Base-by-base conservation (phyloP, 2,113 vertebrate species). In the Myotis yumanensis region DNA sequence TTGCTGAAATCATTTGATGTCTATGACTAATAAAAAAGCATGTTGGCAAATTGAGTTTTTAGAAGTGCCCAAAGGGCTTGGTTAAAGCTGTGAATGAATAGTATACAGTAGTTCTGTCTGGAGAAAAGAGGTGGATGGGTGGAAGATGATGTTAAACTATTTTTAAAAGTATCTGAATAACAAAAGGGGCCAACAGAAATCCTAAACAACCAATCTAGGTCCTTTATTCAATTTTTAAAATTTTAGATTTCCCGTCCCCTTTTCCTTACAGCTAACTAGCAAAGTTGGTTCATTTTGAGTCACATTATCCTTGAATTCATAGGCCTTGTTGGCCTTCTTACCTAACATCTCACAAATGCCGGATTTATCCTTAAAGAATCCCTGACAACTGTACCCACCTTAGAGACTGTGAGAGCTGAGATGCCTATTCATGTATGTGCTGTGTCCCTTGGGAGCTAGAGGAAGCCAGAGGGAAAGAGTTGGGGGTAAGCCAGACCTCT, bases 1-100 rank as follows among this genome's bases (percentile, higher is more conserved):
- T 95, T 88, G 59, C 35, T 96, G 82, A 97, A 96, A 96, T 90
- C 15, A 80, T 96, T 86, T 96, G 52, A 79, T 97, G 91, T 95
- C 89, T 72, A 85, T 97, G 90, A 79, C 93, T 82, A 89, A 64
- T 86, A 90, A 90, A 77, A 97, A 92, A 72, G 32, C 79, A 86
- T 89, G 64, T 89, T 86, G 62, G 90, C 79, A 95, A 95, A 84
- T 4, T 96, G 57, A 96, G 93, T 76, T 96, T 92, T 94, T 79
- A 30, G 80, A 95, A 92, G 76, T 77, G 57, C 35, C 81, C 95
- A 73, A 97, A 97, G 76, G 95, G 23, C 43, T 94, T 87, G 51
- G 76, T 93, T 90, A 95, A 81, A n/a, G 10, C 62, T 93, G 84
- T 68, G 9, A 91, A 83, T 93, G 93, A 51, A 95, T 76, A 54